Conservation (phyloP, 1,140 invertebrate species). For the Asobara japonica region DNA sequence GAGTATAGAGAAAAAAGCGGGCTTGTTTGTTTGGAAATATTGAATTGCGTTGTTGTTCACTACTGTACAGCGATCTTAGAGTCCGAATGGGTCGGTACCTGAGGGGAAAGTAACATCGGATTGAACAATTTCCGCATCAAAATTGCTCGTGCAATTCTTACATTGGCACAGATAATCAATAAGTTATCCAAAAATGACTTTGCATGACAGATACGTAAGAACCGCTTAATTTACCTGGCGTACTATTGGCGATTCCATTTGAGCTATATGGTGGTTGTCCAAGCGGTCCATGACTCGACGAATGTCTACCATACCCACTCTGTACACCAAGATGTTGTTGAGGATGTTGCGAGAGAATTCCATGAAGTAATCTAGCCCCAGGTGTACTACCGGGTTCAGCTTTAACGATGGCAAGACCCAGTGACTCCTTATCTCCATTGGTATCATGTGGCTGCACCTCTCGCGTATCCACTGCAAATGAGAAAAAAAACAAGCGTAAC, state of each 20-base stretch:
- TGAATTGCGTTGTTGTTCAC: no score
- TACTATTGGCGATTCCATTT: conserved; percentile 62
- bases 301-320: conserved; percentile 61
- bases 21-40: no score
- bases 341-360: conserved; percentile 70
- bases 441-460: conserved; percentile 61
- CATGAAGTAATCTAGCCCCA: conserved; percentile 68
- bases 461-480: conserved; percentile 66
- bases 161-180: no score
- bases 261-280: conserved; percentile 61
- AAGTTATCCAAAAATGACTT: no score
- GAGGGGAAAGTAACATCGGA: no score
- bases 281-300: conserved; percentile 58
- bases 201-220: no score
- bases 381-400: conserved; percentile 62
- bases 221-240: conserved; percentile 62
- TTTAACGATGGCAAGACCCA: conserved; percentile 58
- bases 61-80: no score
- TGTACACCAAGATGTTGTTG: conserved; percentile 61
- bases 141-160: no score
- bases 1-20: no score
- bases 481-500: conserved; percentile 35
- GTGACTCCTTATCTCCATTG: conserved; percentile 55
- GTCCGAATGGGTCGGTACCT: no score
- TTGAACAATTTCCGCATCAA: no score